Evolutionary conservation across 2,113 vertebrate genomes (phyloP), one percentile per base, ranked within the genome.

Genomic region (Ceratotherium simum): DNA sequence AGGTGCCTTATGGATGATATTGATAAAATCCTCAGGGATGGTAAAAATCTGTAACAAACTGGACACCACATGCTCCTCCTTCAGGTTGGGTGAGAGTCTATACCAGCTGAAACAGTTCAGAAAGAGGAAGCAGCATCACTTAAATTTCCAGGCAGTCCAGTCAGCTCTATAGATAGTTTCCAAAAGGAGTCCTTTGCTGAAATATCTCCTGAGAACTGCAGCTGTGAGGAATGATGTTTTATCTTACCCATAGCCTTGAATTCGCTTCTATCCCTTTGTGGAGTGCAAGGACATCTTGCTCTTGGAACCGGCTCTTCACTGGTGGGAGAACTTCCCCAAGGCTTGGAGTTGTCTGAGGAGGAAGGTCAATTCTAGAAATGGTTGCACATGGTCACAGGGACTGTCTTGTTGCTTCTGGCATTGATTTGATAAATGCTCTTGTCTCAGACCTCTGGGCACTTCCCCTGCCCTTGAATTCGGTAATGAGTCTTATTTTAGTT

Each of bases 381-480:
- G 27, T 13, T 42, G n/a, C 20, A 31, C 42, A 31, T 60, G 29
- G 78, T 94, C 54, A 21, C 25, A 29, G 90, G 65, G n/a, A 79
- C 72, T 16, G 4, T 94, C 69, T 56, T 87, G 5, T 42, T 93
- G 95, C 48, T 88, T 87, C 21, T 67, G 75, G 64, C 33, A 72
- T 90, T 51, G 83, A 54, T 91, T 86, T 89, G 78, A 91, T 83
- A 80, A 94, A 91, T 82, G 42, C 42, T 93, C 73, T 86, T 62
- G 78, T 85, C 31, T 95, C 48, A n/a, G 54, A 69, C 56, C 11
- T 88, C 17, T 21, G 76, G 85, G 72, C 82, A 23, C 56, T 86
- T 67, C 46, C 11, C 33, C 70, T 98, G 72, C 72, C 56, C 42
- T 97, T 93, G 73, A 79, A 54, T 92, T 93, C 27, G 64, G n/a